Percentiles rank a stretch among this genome's conserved stretches.
phyloP scores from a whole-genome alignment of 2,113 vertebrate species.

The Grammatotria lemairii region DNA sequence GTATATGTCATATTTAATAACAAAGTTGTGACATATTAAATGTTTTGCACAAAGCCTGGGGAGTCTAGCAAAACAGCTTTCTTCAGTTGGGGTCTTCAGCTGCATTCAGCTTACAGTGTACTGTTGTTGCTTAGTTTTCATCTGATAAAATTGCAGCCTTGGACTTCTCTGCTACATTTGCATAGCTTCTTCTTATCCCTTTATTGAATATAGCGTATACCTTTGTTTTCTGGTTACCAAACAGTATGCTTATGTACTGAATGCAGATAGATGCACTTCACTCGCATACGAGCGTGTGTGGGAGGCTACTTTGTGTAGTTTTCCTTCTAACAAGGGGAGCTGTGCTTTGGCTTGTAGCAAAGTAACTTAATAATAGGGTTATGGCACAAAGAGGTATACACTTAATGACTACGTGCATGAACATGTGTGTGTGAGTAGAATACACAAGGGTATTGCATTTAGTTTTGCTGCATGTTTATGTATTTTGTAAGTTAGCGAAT shows the following conservation, averaged over 20 bases:
- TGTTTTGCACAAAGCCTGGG: neutral
- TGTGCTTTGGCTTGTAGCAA: neutral
- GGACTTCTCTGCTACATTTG: neutral
- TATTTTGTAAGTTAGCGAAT: neutral
- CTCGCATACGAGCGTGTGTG: neutral
- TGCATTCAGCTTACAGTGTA: neutral
- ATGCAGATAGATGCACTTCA: neutral
- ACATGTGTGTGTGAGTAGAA: neutral
- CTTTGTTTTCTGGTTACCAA: neutral
- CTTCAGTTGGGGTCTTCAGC: neutral
- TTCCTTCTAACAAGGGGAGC: neutral
- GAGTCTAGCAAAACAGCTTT: neutral
- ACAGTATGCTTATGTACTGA: neutral
- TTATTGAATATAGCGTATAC: neutral
- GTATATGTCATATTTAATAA: neutral
- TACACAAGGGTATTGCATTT: neutral
- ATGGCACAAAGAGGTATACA: neutral
- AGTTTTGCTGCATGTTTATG: neutral
- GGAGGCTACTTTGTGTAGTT: neutral
- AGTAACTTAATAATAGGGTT: neutral
- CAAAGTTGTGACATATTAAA: neutral
- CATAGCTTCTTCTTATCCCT: neutral
- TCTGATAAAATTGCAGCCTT: neutral
- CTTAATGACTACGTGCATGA: neutral
- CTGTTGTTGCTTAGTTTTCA: neutral